Evolutionary conservation across 2,113 vertebrate species (phyloP).

Genomic region (Dicerorhinus sumatrensis): DNA sequence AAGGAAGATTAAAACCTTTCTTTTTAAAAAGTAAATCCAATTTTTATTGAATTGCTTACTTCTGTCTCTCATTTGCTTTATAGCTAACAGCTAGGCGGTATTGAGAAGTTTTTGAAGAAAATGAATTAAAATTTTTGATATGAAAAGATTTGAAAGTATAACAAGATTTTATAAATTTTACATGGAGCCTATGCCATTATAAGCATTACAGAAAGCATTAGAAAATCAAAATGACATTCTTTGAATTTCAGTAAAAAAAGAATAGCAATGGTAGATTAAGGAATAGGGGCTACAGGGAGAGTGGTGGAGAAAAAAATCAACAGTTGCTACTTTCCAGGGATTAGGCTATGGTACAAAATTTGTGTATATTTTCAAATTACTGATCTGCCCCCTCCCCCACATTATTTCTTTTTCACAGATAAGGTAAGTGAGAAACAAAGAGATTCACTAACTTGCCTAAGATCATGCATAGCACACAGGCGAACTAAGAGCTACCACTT

Average conservation of each 20-base stretch:
- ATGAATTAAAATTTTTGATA: conserved; percentile 39
- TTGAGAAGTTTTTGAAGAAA: conserved; percentile 61
- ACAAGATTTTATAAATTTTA: conserved; percentile 56
- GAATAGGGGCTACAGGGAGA: neutral
- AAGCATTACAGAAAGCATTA: conserved; percentile 17
- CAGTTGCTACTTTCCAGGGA: neutral
- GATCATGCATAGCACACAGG: neutral
- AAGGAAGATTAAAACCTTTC: conserved; percentile 70
- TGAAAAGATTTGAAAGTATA: conserved; percentile 45
- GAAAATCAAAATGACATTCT: conserved; percentile 56
- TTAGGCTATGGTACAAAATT: neutral
- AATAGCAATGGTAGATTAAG: neutral
- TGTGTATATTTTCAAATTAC: neutral
- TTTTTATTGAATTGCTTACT: conserved; percentile 76
- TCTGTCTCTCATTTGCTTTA: conserved; percentile 72
- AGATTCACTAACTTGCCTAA: neutral
- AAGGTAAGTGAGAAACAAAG: neutral
- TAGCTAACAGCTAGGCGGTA: neutral
- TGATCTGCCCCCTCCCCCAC: rapidly evolving
- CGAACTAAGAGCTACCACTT: neutral
- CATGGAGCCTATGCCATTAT: neutral
- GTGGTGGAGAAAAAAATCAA: neutral
- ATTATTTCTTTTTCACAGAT: neutral
- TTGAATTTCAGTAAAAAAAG: conserved; percentile 21
- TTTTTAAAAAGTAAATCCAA: conserved; percentile 58